phyloP scores from a whole-genome alignment of 2,888 invertebrate species.

The Pomacea canaliculata region DNA sequence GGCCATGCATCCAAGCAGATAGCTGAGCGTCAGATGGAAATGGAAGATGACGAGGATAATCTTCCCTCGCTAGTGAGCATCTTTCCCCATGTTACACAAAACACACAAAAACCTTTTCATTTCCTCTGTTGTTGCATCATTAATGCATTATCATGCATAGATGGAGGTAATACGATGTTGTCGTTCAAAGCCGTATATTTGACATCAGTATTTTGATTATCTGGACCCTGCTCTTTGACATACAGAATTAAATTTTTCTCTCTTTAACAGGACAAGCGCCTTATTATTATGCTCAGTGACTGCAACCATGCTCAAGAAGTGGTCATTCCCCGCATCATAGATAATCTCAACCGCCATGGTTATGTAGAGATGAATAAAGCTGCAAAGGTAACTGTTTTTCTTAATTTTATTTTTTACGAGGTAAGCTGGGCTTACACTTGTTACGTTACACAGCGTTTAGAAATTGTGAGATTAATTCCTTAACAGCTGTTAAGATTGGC shows the following conservation, averaged over 20 bases:
- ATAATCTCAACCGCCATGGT: conserved; percentile 74
- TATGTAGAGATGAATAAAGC: conserved; percentile 83
- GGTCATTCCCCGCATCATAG: conserved; percentile 80
- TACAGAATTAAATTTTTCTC: neutral
- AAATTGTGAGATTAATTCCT: neutral
- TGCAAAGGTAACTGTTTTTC: conserved; percentile 73
- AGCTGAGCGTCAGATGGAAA: conserved; percentile 30
- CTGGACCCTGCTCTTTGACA: no score
- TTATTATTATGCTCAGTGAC: conserved; percentile 89
- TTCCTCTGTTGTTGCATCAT: no score
- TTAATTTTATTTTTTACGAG: no score
- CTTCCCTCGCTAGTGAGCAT: conserved; percentile 38
- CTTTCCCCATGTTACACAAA: no score
- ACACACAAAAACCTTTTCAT: no score
- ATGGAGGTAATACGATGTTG: no score
- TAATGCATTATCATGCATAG: no score
- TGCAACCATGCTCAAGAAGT: conserved; percentile 85
- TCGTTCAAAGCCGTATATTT: no score
- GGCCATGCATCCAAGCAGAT: conserved; percentile 19
- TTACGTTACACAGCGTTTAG: neutral
- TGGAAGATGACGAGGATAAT: conserved; percentile 39
- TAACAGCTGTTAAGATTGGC: neutral
- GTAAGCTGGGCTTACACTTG: no score
- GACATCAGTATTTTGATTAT: no score
- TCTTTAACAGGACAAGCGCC: conserved; percentile 67